These are phyloP conservation scores for Xenops minutus DNA, from an alignment of 2,797 vertebrate genomes.

Conservation along the genomic window DNA sequence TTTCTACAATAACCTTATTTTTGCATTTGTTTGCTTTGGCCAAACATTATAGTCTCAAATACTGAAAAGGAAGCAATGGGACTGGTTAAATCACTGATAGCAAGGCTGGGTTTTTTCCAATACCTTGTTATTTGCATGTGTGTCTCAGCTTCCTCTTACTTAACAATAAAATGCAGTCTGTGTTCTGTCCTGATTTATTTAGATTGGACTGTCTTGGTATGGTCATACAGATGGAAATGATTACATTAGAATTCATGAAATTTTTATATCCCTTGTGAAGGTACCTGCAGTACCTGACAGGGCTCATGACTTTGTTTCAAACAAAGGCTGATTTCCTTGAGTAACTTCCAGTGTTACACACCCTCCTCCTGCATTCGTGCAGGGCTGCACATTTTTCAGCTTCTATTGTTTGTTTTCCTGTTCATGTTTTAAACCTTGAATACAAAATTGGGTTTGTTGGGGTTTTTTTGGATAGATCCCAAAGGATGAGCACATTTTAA, in stretches of 20 bases:
- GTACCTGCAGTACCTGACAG: not conserved
- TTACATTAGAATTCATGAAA: not conserved
- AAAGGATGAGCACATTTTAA: conserved; percentile 94
- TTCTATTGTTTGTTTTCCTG: not conserved
- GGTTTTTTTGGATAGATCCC: conserved; percentile 81
- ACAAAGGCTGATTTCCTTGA: not conserved
- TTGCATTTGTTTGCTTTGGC: conserved; percentile 4
- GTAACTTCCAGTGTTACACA: not conserved
- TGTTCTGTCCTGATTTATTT: not conserved
- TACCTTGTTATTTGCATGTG: not conserved
- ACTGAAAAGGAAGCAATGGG: not conserved
- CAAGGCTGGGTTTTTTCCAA: not conserved
- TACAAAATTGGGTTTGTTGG: not conserved
- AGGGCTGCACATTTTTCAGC: not conserved
- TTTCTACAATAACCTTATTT: not conserved
- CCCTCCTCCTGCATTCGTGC: not conserved
- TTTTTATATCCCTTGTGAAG: not conserved
- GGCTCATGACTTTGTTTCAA: not conserved
- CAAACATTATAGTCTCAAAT: not conserved
- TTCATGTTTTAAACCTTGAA: not conserved
- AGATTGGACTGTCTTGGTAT: not conserved
- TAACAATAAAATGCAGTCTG: not conserved
- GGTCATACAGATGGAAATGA: not conserved
- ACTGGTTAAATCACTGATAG: not conserved
- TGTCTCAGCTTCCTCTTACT: not conserved